Evolutionary conservation across 2,888 invertebrate genomes (phyloP), one percentile per base, ranked within the genome.

Genomic region (Drosophila meridionalis): DNA sequence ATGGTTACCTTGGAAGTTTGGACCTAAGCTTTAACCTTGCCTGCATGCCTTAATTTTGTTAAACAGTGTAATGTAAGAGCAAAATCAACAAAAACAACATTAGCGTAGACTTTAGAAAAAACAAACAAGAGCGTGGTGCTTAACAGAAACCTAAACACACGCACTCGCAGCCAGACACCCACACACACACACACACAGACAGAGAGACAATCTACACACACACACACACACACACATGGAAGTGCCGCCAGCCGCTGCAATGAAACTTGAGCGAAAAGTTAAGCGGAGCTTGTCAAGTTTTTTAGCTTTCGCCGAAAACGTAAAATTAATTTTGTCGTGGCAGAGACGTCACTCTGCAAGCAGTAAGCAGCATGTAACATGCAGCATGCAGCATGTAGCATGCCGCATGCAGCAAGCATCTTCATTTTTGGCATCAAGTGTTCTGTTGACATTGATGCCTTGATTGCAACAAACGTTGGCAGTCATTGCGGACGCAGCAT

Each of bases 41-140:
- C 43, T 30, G 28, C 6, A 47, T 28, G 28, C 11, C 47, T 30
- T 34, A 55, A 28, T n/a, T 40, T 14, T 38, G 55, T n/a, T 55
- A 8, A 40, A 3, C 55, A 55, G 55, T 55, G 55, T 60, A 58
- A 32, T 57, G 36, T 53, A 55, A 77, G 73, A 66, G 78, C 78
- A 69, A 58, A 78, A 64, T 71, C 83, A 79, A 80, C 80, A 66
- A 76, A 71, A 83, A 72, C 83, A 76, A 80, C 68, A 80, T 83
- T 69, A 72, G 61, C 48, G 76, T 26, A 40, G 78, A 71, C 63
- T 67, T 65, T 61, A 36, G 48, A 40, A 9, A 53, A 59, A 69
- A 63, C 66, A 80, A 72, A 80, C 83, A 80, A 50, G 71, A 52
- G n/a, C 59, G 38, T 48, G 52, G 34, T 64, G 56, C 68, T 57